Evolutionary conservation across 2,113 vertebrate species (phyloP), one percentile per base, ranked within the genome.

Genomic region (Sardina pilchardus): DNA sequence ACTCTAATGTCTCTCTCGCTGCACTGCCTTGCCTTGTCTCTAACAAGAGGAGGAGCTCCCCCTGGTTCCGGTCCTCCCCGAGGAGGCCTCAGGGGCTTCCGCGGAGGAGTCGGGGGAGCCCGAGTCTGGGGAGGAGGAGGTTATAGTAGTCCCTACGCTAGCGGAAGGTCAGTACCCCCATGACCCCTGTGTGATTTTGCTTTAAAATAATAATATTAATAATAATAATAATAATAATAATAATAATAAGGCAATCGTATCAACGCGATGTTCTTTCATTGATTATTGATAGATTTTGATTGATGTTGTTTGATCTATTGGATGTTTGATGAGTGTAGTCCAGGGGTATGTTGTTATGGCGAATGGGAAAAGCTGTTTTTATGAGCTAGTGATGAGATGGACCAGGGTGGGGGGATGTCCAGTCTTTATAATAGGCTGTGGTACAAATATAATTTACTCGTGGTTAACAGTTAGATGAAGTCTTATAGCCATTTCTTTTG

Each of bases 1-100:
- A 59, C 48, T 85, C 88, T 90, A 93, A 93, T 88, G 30, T 88
- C 67, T 90, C 89, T 90, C 86, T 91, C 94, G 92, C 85, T n/a
- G 83, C 84, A 92, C 88, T 84, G 83, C 83, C 86, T 92, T 85
- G 50, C 89, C 86, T 93, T 94, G 93, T 90, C 93, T 93, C 89
- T 93, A 94, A 94, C 93, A 95, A 95, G 95, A 91, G 91, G 94
- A 95, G 88, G 92, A 94, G 92, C 83, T 92, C 88, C 82, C 88
- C 82, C 84, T 91, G 85, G 90, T 83, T 81, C 50, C 85, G 26
- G 91, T 88, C 83, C 88, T 47, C 59, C 90, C 90, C 81, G 88
- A 93, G 16, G 94, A 95, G 87, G 90, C 86, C 85, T 92, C 89
- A 1, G 90, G 91, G 85, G 86, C 81, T 90, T 93, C 94, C 86